Evolutionary conservation across 2,888 invertebrate genomes (phyloP), one percentile per base, ranked within the genome.

Genomic region (Chrysomela aeneicollis): DNA sequence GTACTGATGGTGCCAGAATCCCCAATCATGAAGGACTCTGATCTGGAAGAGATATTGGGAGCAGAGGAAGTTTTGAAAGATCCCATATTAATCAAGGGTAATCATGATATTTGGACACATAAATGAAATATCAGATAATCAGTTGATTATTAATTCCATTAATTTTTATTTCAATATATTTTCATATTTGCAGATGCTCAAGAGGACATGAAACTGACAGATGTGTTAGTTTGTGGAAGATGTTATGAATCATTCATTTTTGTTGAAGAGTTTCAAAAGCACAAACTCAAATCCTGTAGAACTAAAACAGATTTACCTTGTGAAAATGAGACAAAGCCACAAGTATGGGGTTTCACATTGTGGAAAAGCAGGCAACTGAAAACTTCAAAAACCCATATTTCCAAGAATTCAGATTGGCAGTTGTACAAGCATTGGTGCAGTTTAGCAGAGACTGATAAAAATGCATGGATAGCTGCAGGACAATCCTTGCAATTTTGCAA

Each of bases 371-470:
- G 87, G 9, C 87, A 88, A 73, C 76, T 85, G 42, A 83, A 81
- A 35, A 81, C 84, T 0, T 82, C 84, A 5, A 87, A 85, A 59
- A 72, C 71, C 92, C 92, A 50, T n/a, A 47, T 35, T 15, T 15
- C 17, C 6, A n/a, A 21, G 19, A 57, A 47, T 21, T 15, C 51
- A 3, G 30, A 47, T 22, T 94, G 94, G 94, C 88, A 89, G 68
- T 83, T 93, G 9, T 94, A 93, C 80, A 92, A 93, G 78, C 89
- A 89, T 72, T 94, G 94, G 94, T 91, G 92, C 70, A 90, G 91
- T 76, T 88, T 94, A 87, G 89, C 92, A 0, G 88, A 90, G 64
- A 86, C 87, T 15, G 87, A 91, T 59, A 86, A 92, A 60, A 90
- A 90, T 52, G 87, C 91, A 0, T 94, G 94, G 94, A 89, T 93